Evolutionary conservation across 2,888 invertebrate genomes (phyloP), one percentile per base, ranked within the genome.

Genomic region (Portevinia maculata): DNA sequence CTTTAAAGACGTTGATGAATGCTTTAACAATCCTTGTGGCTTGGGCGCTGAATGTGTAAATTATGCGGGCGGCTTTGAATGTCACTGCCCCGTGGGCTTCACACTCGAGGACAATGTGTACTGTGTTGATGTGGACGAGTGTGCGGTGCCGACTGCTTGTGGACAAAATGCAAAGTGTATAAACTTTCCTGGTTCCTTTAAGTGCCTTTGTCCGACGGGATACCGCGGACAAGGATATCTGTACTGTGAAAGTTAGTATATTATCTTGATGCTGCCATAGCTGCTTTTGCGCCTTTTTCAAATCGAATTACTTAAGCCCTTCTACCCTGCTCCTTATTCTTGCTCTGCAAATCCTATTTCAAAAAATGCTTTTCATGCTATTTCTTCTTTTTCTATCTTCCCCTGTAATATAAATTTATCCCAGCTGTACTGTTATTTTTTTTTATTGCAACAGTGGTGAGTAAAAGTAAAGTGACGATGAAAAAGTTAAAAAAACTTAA

Each of bases 111-210:
- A 89, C 57, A 90, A 92, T 48, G 91, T 93, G 86, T 93, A 93
- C 86, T 95, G 95, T 88, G 89, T 93, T 88, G 95, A 96, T 91
- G 91, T 95, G 89, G 94, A 96, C 91, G 95, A 96, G 90, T 96
- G 95, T 90, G 92, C 93, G 76, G 91, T 92, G 85, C 88, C 92
- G 85, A 93, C 93, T 87, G 92, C 93, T 88, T 96, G 96, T 89
- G 95, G 95, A 84, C 92, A 93, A 87, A 94, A 95, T 90, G 94
- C 96, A 85, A 94, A 94, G 90, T 96, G 96, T 91, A 93, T 94
- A 90, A 96, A 96, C 91, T 93, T 94, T 62, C 94, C 94, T n/a
- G 96, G 96, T 86, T 94, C 95, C 70, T 95, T 93, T 92, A 94
- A 94, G 88, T 96, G 96, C 90, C 91, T 94, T 84, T 96, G 96